These are phyloP conservation scores for Zapornia atra DNA, from an alignment of 2,113 vertebrate species.

Conservation along the genomic window DNA sequence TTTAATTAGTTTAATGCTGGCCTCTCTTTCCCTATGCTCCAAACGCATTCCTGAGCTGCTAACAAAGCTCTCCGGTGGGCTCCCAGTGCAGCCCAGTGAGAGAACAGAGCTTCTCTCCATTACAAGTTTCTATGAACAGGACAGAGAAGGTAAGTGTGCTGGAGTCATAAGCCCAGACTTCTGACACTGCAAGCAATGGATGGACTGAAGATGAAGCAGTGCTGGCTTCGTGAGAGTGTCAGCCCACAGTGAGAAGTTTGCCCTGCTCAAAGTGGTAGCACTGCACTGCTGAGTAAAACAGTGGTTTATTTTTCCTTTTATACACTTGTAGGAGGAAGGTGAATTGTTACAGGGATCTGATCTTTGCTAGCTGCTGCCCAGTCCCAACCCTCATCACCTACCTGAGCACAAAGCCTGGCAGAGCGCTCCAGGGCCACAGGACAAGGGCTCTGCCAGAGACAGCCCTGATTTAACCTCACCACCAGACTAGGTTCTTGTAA, in stretches of 20 bases:
- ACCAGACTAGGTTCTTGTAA: not conserved
- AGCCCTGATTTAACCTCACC: not conserved
- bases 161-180: not conserved
- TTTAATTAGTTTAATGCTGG: not conserved
- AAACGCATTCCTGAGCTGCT: not conserved
- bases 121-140: not conserved
- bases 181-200: not conserved
- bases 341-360: not conserved
- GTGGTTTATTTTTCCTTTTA: not conserved
- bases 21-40: not conserved
- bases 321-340: not conserved
- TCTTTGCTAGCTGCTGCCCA: not conserved
- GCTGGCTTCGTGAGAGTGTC: not conserved
- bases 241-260: not conserved
- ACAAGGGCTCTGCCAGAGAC: not conserved
- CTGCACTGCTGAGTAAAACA: not conserved
- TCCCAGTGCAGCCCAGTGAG: not conserved
- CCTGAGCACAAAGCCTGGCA: not conserved
- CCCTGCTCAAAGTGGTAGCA: not conserved
- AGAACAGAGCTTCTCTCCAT: not conserved
- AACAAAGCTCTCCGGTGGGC: not conserved
- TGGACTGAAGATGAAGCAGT: accelerated
- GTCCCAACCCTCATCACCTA: not conserved
- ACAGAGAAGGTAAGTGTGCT: not conserved
- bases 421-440: accelerated